Evolutionary conservation across 2,113 vertebrate genomes (phyloP).

Genomic region (Nycticryphes semicollaris): DNA sequence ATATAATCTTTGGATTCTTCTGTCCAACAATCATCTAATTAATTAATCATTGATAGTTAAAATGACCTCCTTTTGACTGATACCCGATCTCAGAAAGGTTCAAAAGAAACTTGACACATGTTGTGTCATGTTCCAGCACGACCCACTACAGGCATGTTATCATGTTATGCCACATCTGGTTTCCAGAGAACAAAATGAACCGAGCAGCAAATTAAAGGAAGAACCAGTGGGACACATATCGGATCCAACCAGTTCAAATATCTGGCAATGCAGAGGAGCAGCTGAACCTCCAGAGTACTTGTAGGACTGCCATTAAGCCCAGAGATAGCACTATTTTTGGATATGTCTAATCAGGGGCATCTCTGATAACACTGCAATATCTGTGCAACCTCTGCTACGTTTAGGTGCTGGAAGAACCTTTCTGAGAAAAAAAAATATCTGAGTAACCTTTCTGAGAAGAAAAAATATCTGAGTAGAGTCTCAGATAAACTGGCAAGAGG

Average conservation of each 20-base stretch:
- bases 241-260: background rate
- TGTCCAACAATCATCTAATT: conserved; percentile 76
- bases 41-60: conserved; percentile 83
- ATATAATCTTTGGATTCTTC: conserved; percentile 63
- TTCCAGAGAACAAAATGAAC: conserved; percentile 48
- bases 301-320: background rate
- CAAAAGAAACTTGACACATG: conserved; percentile 76
- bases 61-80: conserved; percentile 81
- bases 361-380: background rate
- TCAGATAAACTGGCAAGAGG: background rate
- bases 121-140: conserved; percentile 74
- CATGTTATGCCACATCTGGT: conserved; percentile 63
- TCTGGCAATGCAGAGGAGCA: background rate
- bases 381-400: background rate
- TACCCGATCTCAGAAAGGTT: conserved; percentile 70
- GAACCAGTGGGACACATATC: background rate
- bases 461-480: background rate
- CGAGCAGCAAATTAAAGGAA: conserved; percentile 35
- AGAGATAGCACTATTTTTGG: background rate
- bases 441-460: too few relatives aligned
- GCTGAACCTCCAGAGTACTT: background rate
- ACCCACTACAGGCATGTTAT: conserved; percentile 48
- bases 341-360: background rate
- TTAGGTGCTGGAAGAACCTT: background rate
- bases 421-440: background rate